These are phyloP conservation scores for Aphaenogaster floridana DNA, from an alignment of 1,140 invertebrate species.

Conservation along the genomic window DNA sequence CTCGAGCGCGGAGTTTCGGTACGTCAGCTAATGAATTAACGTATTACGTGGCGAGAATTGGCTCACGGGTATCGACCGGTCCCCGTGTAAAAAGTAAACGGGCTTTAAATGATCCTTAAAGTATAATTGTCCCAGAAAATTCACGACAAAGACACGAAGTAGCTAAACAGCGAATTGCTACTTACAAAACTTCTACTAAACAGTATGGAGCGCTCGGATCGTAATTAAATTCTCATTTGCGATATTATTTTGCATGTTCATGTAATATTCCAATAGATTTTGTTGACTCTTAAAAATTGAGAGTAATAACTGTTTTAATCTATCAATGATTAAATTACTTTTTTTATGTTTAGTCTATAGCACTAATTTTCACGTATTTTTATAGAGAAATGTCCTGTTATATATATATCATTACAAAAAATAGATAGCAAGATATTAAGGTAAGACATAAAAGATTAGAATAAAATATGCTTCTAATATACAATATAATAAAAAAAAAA, in stretches of 20 bases:
- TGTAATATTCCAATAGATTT: slow-evolving; percentile 1
- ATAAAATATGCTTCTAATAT: neutral
- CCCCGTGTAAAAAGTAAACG: neutral
- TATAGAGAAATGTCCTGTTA: neutral
- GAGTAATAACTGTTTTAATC: neutral
- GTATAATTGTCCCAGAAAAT: slow-evolving; percentile 38
- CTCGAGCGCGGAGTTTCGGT: slow-evolving; percentile 4
- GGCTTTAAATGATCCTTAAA: slow-evolving; percentile 27
- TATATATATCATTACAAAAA: neutral
- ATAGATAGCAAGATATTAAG: neutral
- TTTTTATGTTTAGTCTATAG: neutral
- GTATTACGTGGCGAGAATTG: slow-evolving; percentile 1
- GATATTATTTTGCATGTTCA: neutral
- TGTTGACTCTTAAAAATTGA: neutral
- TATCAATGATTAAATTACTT: neutral
- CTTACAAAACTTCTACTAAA: neutral
- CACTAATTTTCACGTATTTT: neutral
- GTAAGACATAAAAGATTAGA: neutral
- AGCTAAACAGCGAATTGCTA: neutral
- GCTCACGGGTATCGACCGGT: neutral
- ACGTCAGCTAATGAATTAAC: slow-evolving; percentile 3
- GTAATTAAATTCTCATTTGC: slow-evolving; percentile 13
- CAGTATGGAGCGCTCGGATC: neutral
- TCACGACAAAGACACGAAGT: neutral
- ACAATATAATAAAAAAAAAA: slow-evolving; percentile 28